These are phyloP conservation scores for Orchesella cincta DNA, from an alignment of 1,140 invertebrate species.

Conservation along the genomic window DNA sequence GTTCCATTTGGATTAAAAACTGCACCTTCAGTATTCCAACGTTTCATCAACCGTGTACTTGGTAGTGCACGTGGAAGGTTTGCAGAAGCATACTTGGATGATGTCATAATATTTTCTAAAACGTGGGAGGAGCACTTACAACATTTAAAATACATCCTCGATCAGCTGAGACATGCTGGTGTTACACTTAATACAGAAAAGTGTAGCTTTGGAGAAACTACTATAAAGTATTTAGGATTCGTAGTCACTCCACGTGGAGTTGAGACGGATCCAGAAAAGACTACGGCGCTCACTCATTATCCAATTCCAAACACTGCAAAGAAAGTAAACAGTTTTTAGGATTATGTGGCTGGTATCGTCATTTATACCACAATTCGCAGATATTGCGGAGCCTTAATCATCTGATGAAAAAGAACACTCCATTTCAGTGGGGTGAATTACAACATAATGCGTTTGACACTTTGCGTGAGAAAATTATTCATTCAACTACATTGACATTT, in stretches of 20 bases:
- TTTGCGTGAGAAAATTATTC: not conserved
- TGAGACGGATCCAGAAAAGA: slow-evolving; percentile 57
- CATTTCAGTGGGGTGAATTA: not conserved
- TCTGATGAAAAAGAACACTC: slow-evolving; percentile 54
- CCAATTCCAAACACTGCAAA: slow-evolving; percentile 54
- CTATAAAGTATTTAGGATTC: slow-evolving; percentile 58
- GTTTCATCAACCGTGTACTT: slow-evolving; percentile 38
- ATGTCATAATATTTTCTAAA: slow-evolving; percentile 39
- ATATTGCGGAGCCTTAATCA: slow-evolving; percentile 54
- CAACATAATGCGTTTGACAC: slow-evolving; percentile 46
- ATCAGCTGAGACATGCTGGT: slow-evolving; percentile 32
- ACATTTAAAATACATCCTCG: slow-evolving; percentile 39
- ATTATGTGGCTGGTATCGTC: slow-evolving; percentile 56
- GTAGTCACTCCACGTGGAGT: slow-evolving; percentile 55
- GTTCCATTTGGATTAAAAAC: slow-evolving; percentile 53
- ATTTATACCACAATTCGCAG: slow-evolving; percentile 55
- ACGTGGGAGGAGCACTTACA: slow-evolving; percentile 40
- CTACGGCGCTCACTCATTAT: slow-evolving; percentile 54
- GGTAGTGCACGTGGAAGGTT: slow-evolving; percentile 11
- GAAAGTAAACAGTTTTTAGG: slow-evolving; percentile 58
- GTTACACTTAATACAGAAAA: slow-evolving; percentile 52
- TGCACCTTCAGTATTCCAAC: slow-evolving; percentile 48
- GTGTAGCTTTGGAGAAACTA: slow-evolving; percentile 57
- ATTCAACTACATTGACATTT: not conserved
- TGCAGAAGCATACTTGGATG: slow-evolving; percentile 41